Conservation (phyloP, 2,113 vertebrate genomes). For the Myodes glareolus region DNA sequence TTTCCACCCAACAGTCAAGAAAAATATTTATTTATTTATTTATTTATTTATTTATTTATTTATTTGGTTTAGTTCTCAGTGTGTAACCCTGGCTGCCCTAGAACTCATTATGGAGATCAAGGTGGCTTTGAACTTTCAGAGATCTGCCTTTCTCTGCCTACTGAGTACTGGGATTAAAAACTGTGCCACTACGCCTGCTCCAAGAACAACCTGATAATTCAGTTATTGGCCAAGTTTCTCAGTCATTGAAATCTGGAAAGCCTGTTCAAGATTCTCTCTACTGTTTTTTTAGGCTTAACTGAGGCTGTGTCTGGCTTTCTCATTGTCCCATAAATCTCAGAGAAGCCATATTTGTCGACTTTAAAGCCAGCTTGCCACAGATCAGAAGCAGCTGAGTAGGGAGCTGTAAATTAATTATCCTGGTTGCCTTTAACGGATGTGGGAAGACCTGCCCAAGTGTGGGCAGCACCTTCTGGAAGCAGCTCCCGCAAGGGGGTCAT, state of each 20-base stretch:
- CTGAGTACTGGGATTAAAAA: background rate
- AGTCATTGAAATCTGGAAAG: background rate
- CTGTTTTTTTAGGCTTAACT: background rate
- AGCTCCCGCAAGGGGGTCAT: background rate
- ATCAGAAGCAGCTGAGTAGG: background rate
- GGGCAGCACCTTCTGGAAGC: background rate
- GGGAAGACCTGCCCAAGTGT: background rate
- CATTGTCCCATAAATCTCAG: background rate
- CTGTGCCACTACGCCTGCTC: background rate
- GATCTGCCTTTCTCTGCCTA: background rate
- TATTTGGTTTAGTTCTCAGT: background rate
- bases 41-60: background rate
- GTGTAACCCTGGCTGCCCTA: background rate
- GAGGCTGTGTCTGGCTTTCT: background rate
- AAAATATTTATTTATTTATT: background rate
- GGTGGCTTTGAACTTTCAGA: background rate
- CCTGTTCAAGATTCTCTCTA: background rate
- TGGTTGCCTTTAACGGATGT: background rate
- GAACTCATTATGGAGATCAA: background rate
- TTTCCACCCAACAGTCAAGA: background rate
- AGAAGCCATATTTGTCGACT: background rate
- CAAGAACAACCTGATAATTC: background rate
- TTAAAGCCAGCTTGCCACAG: background rate
- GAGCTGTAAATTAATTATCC: background rate
- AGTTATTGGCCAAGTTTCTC: background rate